phyloP scores from a whole-genome alignment of 1,140 invertebrate genomes.

The Cydia fagiglandana region DNA sequence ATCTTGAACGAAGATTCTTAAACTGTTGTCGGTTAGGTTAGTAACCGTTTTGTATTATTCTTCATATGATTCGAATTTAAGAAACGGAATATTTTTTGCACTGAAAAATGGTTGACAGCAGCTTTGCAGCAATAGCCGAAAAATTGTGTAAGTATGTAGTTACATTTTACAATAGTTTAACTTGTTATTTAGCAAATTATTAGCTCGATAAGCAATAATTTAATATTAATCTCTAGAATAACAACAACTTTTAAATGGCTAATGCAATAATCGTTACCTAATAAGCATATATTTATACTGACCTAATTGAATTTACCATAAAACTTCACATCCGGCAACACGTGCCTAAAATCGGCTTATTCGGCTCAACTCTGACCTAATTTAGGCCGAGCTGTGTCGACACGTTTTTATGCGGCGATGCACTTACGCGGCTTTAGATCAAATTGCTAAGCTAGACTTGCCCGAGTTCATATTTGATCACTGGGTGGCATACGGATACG shows the following conservation, averaged over 20 bases:
- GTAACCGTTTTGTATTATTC: too few species aligned
- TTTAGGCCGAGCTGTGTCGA: not conserved
- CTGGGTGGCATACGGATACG: not conserved
- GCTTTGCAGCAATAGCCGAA: too few species aligned
- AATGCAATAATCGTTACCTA: not conserved
- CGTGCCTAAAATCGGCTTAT: slow-evolving; percentile 24
- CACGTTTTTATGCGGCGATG: slow-evolving; percentile 24
- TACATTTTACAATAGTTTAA: too few species aligned
- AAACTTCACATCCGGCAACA: not conserved
- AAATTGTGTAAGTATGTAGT: too few species aligned
- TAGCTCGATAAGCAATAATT: not conserved
- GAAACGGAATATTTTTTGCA: too few species aligned
- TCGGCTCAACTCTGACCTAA: slow-evolving; percentile 3
- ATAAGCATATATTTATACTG: not conserved
- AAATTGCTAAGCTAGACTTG: slow-evolving; percentile 10
- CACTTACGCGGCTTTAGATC: slow-evolving; percentile 29
- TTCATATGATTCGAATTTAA: too few species aligned
- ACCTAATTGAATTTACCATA: slow-evolving; percentile 16
- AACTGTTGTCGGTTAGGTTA: too few species aligned
- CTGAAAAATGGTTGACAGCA: too few species aligned
- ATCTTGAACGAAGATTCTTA: too few species aligned
- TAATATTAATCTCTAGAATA: not conserved
- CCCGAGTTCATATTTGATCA: not conserved
- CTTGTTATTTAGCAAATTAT: not conserved
- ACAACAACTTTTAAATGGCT: not conserved